Conservation (phyloP, 2,797 vertebrate genomes). For the Balearica regulorum region DNA sequence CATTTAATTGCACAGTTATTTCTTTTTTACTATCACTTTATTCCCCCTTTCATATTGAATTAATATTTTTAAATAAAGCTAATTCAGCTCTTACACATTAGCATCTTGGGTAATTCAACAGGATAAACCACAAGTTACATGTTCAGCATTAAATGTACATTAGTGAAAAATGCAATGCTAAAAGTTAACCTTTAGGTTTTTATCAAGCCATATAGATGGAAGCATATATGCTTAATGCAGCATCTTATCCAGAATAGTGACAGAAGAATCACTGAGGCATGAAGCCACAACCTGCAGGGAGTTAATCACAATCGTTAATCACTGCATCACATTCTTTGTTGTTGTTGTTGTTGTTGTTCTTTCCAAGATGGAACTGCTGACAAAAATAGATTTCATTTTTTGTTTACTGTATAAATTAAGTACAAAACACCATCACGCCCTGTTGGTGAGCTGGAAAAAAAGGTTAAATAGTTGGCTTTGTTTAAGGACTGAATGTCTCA, state of each 20-base stretch:
- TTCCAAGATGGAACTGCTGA: conserved; percentile 12
- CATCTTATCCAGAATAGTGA: conserved; percentile 78
- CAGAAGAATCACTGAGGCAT: conserved; percentile 79
- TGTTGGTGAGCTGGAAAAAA: not conserved
- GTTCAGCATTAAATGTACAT: not conserved
- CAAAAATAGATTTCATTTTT: conserved; percentile 42
- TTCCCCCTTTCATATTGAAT: not conserved
- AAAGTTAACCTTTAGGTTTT: conserved; percentile 33
- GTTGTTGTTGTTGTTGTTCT: not conserved
- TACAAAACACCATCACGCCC: not conserved
- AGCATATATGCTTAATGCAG: conserved; percentile 55
- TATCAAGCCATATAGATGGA: not conserved
- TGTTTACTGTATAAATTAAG: conserved; percentile 58
- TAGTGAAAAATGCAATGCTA: conserved; percentile 35
- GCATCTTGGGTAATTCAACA: not conserved
- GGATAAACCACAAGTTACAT: not conserved
- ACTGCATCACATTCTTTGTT: conserved; percentile 49
- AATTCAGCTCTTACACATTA: not conserved
- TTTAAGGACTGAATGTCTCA: not conserved
- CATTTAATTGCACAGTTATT: not conserved
- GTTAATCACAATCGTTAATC: conserved; percentile 89
- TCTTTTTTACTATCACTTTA: not conserved
- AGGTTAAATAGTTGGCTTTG: not conserved
- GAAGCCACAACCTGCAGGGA: conserved; percentile 83
- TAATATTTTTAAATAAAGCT: not conserved